Evolutionary conservation across 2,888 invertebrate genomes (phyloP).

Genomic region (Monopis laevigella): DNA sequence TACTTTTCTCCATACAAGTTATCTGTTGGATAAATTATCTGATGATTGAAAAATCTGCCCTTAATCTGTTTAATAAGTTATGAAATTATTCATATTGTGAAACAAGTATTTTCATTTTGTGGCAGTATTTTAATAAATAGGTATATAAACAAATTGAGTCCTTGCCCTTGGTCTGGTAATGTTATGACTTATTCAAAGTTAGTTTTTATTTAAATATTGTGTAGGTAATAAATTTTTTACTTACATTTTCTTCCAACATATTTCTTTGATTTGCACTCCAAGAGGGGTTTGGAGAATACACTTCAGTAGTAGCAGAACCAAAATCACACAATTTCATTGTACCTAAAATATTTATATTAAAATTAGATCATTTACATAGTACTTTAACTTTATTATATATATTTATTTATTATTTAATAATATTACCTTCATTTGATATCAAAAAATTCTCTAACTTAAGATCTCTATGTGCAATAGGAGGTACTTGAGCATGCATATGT

Average conservation of each 20-base stretch:
- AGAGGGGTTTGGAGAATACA: conserved; percentile 82
- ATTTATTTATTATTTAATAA: conserved; percentile 5
- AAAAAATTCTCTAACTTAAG: conserved; percentile 96
- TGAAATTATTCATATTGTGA: no score
- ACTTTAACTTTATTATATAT: no score
- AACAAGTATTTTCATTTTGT: no score
- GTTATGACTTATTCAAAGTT: not conserved
- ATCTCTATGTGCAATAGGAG: conserved; percentile 95
- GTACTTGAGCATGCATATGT: conserved; percentile 91
- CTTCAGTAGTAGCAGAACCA: conserved; percentile 90
- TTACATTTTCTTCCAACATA: conserved; percentile 92
- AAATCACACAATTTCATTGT: conserved; percentile 96
- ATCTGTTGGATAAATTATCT: no score
- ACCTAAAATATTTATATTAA: conserved; percentile 31
- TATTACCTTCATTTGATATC: conserved; percentile 79
- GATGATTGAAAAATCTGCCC: no score
- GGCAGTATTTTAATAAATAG: not conserved
- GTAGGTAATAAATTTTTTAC: no score
- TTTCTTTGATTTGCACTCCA: conserved; percentile 95
- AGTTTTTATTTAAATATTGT: no score
- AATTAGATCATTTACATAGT: not conserved
- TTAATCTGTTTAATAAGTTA: no score
- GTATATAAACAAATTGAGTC: not conserved
- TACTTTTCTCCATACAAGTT: no score
- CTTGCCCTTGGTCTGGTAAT: no score